A percentile compares a stretch with the other conserved stretches of the same genome.
These are phyloP conservation scores for Orthosia gracilis DNA, from an alignment of 2,888 invertebrate species.

Conservation along the genomic window DNA sequence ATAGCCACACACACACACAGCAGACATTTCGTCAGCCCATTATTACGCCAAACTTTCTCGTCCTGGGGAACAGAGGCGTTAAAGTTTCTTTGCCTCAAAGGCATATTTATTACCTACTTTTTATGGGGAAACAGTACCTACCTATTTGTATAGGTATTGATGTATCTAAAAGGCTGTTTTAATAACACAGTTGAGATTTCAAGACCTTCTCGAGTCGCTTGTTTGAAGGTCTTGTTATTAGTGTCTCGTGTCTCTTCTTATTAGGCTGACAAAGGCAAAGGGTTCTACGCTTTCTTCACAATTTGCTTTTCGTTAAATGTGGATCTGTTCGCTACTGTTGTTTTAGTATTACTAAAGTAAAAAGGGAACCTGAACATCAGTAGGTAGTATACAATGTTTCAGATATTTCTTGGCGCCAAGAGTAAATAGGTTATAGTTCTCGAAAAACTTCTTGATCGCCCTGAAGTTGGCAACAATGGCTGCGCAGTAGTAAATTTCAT, in stretches of 20 bases:
- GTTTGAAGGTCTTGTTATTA: slow-evolving; percentile 17
- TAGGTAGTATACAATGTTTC: not conserved
- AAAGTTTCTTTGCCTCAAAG: slow-evolving; percentile 43
- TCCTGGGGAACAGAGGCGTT: slow-evolving; percentile 8
- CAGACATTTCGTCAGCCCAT: slow-evolving; percentile 17
- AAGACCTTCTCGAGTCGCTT: slow-evolving; percentile 4
- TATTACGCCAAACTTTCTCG: slow-evolving; percentile 37
- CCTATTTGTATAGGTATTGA: slow-evolving; percentile 1
- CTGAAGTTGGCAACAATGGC: too few species aligned
- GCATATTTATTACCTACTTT: slow-evolving; percentile 19
- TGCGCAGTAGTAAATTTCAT: too few species aligned
- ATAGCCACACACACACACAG: slow-evolving; percentile 9
- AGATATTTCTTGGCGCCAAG: not conserved
- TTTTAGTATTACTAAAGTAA: not conserved
- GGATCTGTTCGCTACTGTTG: not conserved
- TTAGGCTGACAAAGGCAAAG: slow-evolving; percentile 19
- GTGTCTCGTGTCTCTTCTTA: too few species aligned
- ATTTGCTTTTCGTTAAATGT: not conserved
- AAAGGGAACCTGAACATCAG: not conserved
- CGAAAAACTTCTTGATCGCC: too few species aligned
- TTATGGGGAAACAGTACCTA: slow-evolving; percentile 5
- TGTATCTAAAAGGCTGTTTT: slow-evolving; percentile 12
- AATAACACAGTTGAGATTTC: slow-evolving; percentile 15
- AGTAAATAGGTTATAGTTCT: too few species aligned
- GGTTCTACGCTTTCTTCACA: not conserved